Evolutionary conservation across 2,113 vertebrate species (phyloP).

Genomic region (Megaceryle torquata): DNA sequence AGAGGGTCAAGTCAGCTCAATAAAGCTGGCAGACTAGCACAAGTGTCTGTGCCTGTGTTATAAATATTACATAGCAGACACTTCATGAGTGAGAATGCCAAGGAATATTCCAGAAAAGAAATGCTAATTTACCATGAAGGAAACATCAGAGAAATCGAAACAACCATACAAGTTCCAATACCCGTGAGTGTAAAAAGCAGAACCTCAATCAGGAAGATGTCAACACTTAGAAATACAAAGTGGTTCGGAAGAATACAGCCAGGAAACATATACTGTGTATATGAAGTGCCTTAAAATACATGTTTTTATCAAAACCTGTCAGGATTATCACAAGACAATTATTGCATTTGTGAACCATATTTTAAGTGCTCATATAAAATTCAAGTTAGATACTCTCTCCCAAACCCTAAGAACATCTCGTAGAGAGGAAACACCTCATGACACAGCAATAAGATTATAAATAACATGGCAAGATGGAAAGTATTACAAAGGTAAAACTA

Average conservation of each 20-base stretch:
- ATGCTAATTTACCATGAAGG: not conserved
- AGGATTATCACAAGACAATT: not conserved
- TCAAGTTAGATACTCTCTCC: not conserved
- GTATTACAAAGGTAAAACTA: not conserved
- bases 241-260: not conserved
- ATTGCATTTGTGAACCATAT: not conserved
- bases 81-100: not conserved
- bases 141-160: not conserved
- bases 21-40: slow-evolving; percentile 32
- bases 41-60: not conserved
- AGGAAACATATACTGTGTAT: not conserved
- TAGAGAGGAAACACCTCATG: not conserved
- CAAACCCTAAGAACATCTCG: not conserved
- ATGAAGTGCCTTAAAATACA: not conserved
- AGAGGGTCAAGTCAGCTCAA: slow-evolving; percentile 33
- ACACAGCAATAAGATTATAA: not conserved
- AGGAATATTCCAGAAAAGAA: slow-evolving; percentile 24
- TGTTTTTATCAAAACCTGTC: not conserved
- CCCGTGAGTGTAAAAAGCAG: not conserved
- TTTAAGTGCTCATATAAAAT: not conserved
- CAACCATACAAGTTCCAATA: not conserved
- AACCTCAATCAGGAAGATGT: not conserved
- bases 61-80: slow-evolving; percentile 35
- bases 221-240: not conserved
- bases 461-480: not conserved